These are phyloP conservation scores for Dexiosoma caninum DNA, from an alignment of 2,888 invertebrate species.

Conservation along the genomic window DNA sequence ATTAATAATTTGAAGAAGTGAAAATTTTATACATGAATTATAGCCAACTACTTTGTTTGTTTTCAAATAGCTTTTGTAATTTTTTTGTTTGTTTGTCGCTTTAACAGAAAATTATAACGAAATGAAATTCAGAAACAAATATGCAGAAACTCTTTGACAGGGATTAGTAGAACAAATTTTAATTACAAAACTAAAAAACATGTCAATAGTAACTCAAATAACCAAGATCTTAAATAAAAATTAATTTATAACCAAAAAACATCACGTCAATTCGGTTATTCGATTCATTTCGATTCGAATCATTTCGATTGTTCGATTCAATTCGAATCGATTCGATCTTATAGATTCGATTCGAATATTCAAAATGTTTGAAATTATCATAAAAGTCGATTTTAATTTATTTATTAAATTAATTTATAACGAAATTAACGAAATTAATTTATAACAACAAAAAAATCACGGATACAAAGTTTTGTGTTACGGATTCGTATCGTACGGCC, in stretches of 20 bases:
- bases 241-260: conserved; percentile 11
- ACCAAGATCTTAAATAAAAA: not conserved
- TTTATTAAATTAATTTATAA: no score
- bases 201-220: conserved; percentile 28
- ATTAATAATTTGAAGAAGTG: not conserved
- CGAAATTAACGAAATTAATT: no score
- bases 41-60: conserved; percentile 21
- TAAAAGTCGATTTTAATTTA: no score
- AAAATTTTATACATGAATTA: conserved; percentile 36
- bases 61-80: conserved; percentile 7
- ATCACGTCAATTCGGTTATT: no score
- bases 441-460: not conserved
- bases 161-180: conserved; percentile 41
- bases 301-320: no score
- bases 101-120: conserved; percentile 34
- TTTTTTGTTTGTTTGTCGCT: not conserved
- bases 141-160: conserved; percentile 25
- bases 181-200: conserved; percentile 44
- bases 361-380: no score
- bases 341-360: no score
- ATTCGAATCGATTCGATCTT: no score
- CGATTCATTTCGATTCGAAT: no score
- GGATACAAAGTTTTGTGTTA: not conserved
- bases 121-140: conserved; percentile 30
- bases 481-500: not conserved